Conservation (phyloP, 92 coral and sea anemone genomes). For the Palythoa grandis region DNA sequence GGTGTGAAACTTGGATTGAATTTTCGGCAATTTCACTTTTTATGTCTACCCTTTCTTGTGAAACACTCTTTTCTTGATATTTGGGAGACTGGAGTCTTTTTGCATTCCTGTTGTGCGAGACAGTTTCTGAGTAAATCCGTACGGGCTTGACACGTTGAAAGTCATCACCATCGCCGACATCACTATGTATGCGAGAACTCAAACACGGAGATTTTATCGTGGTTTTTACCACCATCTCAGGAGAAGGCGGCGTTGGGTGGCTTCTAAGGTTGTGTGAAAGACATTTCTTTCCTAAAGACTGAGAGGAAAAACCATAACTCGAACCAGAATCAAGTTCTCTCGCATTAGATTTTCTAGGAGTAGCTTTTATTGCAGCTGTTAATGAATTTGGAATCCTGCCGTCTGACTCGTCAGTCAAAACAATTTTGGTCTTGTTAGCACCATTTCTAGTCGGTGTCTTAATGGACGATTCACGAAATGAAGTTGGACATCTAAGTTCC, state of each 20-base stretch:
- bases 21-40: neutral
- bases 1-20: neutral
- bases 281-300: neutral
- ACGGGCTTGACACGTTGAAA: neutral
- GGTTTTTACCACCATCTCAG: neutral
- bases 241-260: neutral
- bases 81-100: neutral
- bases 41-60: neutral
- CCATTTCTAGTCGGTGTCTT: neutral
- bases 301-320: neutral
- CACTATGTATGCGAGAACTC: neutral
- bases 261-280: neutral
- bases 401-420: neutral
- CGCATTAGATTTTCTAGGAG: neutral
- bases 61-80: neutral
- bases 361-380: neutral
- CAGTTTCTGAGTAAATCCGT: neutral
- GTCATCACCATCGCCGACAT: slow-evolving; percentile 11
- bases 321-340: neutral
- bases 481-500: neutral
- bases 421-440: neutral
- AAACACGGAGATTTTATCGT: neutral
- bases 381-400: neutral
- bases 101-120: neutral
- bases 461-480: neutral